Evolutionary conservation across 1,140 invertebrate species (phyloP), one percentile per base, ranked within the genome.

Genomic region (Drosophila ironensis): DNA sequence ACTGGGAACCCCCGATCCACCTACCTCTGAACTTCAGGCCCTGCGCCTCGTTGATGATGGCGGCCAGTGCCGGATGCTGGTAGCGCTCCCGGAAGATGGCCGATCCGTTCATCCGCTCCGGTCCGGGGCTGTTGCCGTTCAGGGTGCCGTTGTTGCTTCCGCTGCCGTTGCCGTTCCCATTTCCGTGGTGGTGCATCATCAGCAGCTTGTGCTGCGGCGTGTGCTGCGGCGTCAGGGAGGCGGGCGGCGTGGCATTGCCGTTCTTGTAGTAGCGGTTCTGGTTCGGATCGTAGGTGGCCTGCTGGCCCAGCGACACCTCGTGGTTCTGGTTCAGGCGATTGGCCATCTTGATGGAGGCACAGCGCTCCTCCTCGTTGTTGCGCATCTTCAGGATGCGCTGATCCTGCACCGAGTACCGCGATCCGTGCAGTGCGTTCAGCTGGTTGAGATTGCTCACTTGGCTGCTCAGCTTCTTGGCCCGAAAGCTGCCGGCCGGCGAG

Each of bases 381-480:
- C 88, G 88, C 63, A 89, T 89, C 59, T 89, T 88, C 0, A 90
- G 67, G n/a, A 89, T 89, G 25, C 88, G 87, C 46, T 89, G 87
- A 41, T 89, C 87, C 59, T 90, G 88, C 33, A 90, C 77, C 4
- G 76, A 90, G 47, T 89, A 88, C 2, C 84, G 64, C 0, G 88
- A 88, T 0, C 88, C 87, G 14, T 89, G 61, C 20, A 89, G 42
- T 2, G 81, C 59, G n/a, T 89, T 89, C 11, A 86, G 44, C 40
- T 88, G 81, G 44, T 89, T 89, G 56, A 89, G 59, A 76, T 88
- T 90, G 33, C 42, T 81, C 4, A 89, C 67, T 40, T 89, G 84
- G n/a, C 72, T 56, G 25, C 72, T 74, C 46, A 86, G 54, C 17
- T 86, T 86, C 56, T 89, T 90, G 42, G 63, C 66, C 3, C 82